Evolutionary conservation across 2,797 vertebrate species (phyloP).

Genomic region (Mormyrops attenuatus): DNA sequence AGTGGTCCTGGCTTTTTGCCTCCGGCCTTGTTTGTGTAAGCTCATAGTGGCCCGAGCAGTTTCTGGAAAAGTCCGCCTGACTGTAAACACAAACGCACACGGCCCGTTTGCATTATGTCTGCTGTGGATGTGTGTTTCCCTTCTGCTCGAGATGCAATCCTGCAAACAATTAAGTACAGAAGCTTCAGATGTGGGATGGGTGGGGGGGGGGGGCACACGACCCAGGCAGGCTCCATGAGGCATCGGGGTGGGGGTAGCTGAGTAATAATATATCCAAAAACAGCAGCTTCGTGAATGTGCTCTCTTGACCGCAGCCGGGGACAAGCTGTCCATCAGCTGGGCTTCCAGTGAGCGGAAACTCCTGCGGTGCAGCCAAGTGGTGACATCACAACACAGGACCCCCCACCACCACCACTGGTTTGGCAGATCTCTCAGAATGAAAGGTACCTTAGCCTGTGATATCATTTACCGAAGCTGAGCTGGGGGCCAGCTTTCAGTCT

Average conservation of each 20-base stretch:
- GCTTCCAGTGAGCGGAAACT: not conserved
- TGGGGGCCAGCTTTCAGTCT: not conserved
- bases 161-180: constrained; percentile 41
- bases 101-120: constrained; percentile 9
- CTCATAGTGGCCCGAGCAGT: not conserved
- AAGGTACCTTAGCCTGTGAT: not conserved
- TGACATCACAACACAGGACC: constrained; percentile 13
- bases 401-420: not conserved
- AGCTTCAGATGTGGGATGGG: constrained; percentile 21
- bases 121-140: constrained; percentile 35
- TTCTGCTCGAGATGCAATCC: constrained; percentile 24
- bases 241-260: constrained; percentile 4
- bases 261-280: not conserved
- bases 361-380: not conserved
- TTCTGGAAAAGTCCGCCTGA: constrained; percentile 5
- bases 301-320: not conserved
- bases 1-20: not conserved
- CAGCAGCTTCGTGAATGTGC: not conserved
- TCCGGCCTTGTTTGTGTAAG: not conserved
- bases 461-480: not conserved
- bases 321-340: not conserved
- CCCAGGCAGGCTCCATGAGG: constrained; percentile 31
- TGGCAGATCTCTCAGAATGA: not conserved
- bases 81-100: constrained; percentile 5
- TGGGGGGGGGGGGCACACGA: constrained; percentile 18